A percentile compares a stretch with the other conserved stretches of the same genome.
Evolutionary conservation across 2,888 invertebrate genomes (phyloP).

Genomic region (Drosophila mulleri): DNA sequence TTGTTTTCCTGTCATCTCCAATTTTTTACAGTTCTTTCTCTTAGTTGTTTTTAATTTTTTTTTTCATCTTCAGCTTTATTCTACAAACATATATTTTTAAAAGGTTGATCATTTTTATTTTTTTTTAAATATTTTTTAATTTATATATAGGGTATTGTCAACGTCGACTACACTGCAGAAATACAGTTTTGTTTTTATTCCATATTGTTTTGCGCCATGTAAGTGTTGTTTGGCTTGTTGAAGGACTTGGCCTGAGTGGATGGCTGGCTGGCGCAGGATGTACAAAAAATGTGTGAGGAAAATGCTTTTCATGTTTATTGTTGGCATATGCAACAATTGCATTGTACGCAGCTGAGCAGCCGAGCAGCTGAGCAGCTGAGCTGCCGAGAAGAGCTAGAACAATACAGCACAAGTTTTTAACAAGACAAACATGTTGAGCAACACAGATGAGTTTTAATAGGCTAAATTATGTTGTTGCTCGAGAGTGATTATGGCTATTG

Average conservation of each 20-base stretch:
- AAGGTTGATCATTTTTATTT: too few species aligned
- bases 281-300: conserved; percentile 17
- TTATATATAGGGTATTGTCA: neutral
- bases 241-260: conserved; percentile 36
- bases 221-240: conserved; percentile 50
- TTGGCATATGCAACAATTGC: conserved; percentile 42
- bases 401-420: conserved; percentile 14
- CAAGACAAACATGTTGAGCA: neutral
- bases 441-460: conserved; percentile 30
- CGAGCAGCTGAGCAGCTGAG: conserved; percentile 5
- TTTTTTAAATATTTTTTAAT: too few species aligned
- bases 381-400: neutral
- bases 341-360: conserved; percentile 26
- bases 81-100: too few species aligned
- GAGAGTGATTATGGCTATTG: neutral
- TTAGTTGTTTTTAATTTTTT: too few species aligned
- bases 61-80: too few species aligned
- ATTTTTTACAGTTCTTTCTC: too few species aligned
- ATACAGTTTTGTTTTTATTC: conserved; percentile 14
- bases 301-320: conserved; percentile 32
- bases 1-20: too few species aligned
- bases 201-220: conserved; percentile 28
- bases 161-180: neutral
- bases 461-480: conserved; percentile 12
- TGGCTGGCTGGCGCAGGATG: conserved; percentile 1